phyloP scores from a whole-genome alignment of 2,113 vertebrate genomes.

The Oxyura jamaicensis region DNA sequence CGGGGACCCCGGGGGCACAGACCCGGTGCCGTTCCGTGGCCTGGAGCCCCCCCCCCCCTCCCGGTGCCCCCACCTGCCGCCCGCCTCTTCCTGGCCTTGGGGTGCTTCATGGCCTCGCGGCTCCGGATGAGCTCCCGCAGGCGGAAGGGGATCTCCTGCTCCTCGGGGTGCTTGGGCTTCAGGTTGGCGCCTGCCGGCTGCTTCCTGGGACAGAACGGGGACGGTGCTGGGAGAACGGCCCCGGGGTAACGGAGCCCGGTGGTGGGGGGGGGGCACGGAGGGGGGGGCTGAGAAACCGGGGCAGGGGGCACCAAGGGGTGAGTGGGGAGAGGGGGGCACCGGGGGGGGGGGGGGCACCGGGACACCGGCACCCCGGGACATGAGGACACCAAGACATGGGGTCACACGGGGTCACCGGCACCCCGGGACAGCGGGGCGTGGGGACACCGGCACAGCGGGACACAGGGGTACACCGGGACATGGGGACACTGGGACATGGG shows the following conservation, averaged over 20 bases:
- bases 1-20: rapidly evolving
- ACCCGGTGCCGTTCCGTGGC: no score
- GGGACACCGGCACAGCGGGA: no score
- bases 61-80: conserved; percentile 63
- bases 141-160: conserved; percentile 90
- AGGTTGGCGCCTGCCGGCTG: conserved; percentile 74
- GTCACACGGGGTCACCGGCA: no score
- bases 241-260: background rate
- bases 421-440: no score
- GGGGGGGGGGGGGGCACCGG: no score
- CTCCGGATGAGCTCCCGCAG: conserved; percentile 90
- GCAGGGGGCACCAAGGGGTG: rapidly evolving
- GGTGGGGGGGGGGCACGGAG: rapidly evolving
- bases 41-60: background rate
- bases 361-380: no score
- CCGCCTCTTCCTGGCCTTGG: conserved; percentile 24
- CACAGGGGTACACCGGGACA: no score
- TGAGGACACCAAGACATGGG: no score
- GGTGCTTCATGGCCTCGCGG: conserved; percentile 81
- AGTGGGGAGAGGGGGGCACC: no score
- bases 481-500: no score
- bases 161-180: conserved; percentile 75
- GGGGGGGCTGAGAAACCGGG: no score
- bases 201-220: background rate
- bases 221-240: rapidly evolving